Conservation (phyloP, 2,113 vertebrate species). For the Trichechus manatus region DNA sequence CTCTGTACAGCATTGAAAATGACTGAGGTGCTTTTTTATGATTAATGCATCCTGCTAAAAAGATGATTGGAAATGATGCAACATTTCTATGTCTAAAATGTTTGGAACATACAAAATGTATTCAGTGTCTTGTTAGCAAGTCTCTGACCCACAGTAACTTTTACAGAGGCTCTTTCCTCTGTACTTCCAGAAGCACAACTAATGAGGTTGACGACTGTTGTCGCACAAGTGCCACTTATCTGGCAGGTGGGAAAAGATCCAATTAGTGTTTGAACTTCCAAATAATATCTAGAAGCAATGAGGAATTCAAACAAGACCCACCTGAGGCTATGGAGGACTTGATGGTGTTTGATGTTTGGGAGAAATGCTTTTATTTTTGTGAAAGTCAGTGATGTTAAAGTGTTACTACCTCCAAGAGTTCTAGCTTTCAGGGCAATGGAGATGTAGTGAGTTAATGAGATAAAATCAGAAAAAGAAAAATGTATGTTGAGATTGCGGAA, state of each 20-base stretch:
- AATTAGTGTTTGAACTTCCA: neutral
- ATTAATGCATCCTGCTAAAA: neutral
- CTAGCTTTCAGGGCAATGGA: neutral
- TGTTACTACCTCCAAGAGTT: neutral
- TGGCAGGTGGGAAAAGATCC: neutral
- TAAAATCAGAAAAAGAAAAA: slow-evolving; percentile 24
- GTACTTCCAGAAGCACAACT: neutral
- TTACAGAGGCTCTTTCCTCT: neutral
- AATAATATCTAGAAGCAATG: neutral
- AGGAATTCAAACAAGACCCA: slow-evolving; percentile 45
- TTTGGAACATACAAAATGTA: slow-evolving; percentile 21
- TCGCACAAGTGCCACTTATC: too few relatives aligned
- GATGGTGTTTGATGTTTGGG: neutral
- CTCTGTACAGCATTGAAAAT: neutral
- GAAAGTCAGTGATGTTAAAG: slow-evolving; percentile 19
- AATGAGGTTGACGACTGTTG: neutral
- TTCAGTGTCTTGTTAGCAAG: neutral
- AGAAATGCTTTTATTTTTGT: neutral
- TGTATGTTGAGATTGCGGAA: neutral
- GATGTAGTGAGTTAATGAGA: neutral
- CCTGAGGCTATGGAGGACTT: neutral
- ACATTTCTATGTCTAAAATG: neutral
- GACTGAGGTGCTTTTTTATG: neutral
- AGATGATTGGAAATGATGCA: neutral
- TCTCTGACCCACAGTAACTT: neutral